A percentile compares a stretch with the other conserved stretches of the same genome.
Evolutionary conservation across 2,888 invertebrate species (phyloP).

Genomic region (Pandemis cinnamomeana): DNA sequence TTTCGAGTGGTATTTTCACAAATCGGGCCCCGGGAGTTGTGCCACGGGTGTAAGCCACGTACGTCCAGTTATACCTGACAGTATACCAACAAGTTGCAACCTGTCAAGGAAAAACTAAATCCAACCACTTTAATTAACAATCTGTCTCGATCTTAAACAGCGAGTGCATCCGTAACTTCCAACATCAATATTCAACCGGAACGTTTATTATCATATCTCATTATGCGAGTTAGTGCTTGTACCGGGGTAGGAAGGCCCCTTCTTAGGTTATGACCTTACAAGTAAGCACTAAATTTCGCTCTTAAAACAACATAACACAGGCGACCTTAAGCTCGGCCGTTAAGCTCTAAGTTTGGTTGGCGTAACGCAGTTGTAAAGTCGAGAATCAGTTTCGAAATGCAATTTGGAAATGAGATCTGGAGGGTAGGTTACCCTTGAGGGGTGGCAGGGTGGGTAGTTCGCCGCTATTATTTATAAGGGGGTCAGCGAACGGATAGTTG

Average conservation of each 20-base stretch:
- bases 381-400: constrained; percentile 81
- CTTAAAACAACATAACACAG: constrained; percentile 50
- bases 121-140: constrained; percentile 49
- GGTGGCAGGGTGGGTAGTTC: constrained; percentile 70
- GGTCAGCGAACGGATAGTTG: constrained; percentile 78
- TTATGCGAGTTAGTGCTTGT: constrained; percentile 84
- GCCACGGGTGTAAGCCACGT: too few species aligned
- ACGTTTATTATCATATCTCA: constrained; percentile 85
- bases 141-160: constrained; percentile 65
- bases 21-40: too few species aligned
- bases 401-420: constrained; percentile 84
- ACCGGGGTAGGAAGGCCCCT: constrained; percentile 68
- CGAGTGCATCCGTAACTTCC: constrained; percentile 79
- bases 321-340: constrained; percentile 51
- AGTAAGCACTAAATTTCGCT: constrained; percentile 66
- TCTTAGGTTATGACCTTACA: constrained; percentile 77
- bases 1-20: too few species aligned
- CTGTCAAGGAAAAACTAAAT: constrained; percentile 5
- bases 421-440: constrained; percentile 77
- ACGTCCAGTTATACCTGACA: too few species aligned
- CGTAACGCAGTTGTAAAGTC: constrained; percentile 68
- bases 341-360: constrained; percentile 54
- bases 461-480: constrained; percentile 84
- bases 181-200: constrained; percentile 82
- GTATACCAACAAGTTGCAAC: background rate